Base-by-base conservation (phyloP, 2,113 vertebrate genomes). In the Psittacara wagleri region DNA sequence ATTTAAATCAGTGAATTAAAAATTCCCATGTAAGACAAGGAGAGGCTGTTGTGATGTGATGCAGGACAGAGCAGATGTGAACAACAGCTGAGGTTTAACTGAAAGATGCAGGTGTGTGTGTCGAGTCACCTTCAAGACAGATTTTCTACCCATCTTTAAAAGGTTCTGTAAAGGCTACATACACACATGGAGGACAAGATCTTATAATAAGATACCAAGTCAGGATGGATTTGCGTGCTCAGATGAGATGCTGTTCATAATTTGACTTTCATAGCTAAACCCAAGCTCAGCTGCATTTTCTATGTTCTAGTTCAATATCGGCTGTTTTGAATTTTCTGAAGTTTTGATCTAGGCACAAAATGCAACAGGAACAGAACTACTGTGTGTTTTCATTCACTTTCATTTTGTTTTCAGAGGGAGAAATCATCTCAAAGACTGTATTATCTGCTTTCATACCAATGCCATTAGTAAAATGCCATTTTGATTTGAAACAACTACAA, bases 401-500 rank as follows among this genome's bases (percentile, higher is more conserved):
- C 16, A 14, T 55, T 83, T 81, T 81, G 16, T 55, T 81, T 92
- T 43, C 83, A 83, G 52, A 64, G 33, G 62, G 52, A 85, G 33
- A 86, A 74, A 64, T 83, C 79, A 76, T 49, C 29, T 55, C 79
- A 51, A 43, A 46, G 76, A 46, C n/a, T 82, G 51, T 31, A n/a
- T 82, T 64, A 82, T 82, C 55, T 84, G 33, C 52, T 79, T 88
- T 64, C 77, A 75, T 31, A 52, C 62, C 31, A 79, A 37, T 41
- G 66, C 48, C 66, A 52, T 89, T 83, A 84, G 62, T 41, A 73
- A 95, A 95, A 89, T 37, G n/a, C 29, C 64, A 77, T 83, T 88
- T 90, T 89, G 61, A 89, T 89, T 85, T 76, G 89, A 92, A 90
- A 23, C 49, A 43, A 25, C 62, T 33, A 39, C 31, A 59, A 72